Conservation (phyloP, 2,888 invertebrate species). For the Ennomos fuscantarius region DNA sequence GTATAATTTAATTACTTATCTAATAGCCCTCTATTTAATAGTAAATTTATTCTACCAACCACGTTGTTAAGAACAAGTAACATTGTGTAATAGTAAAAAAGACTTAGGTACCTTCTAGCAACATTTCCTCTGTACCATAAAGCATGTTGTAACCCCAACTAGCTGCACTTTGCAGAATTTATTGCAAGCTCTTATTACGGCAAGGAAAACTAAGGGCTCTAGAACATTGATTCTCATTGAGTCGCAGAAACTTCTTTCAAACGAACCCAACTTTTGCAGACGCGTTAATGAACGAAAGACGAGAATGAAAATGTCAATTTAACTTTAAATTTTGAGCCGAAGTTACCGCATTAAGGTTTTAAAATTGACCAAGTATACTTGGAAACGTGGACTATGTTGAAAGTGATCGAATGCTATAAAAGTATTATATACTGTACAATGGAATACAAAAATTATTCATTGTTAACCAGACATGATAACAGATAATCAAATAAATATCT, state of each 20-base stretch:
- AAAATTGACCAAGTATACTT: slow-evolving; percentile 15
- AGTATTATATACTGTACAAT: too few relatives aligned
- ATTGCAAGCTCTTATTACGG: slow-evolving; percentile 27
- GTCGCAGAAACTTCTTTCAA: slow-evolving; percentile 31
- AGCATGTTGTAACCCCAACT: slow-evolving; percentile 19
- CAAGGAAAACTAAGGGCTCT: slow-evolving; percentile 14
- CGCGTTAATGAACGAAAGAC: slow-evolving; percentile 39
- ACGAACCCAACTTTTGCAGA: slow-evolving; percentile 35
- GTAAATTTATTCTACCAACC: too few relatives aligned
- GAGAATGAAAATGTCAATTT: slow-evolving; percentile 35
- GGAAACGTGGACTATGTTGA: background rate
- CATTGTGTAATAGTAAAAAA: background rate
- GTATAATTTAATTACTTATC: too few relatives aligned
- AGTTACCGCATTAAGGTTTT: slow-evolving; percentile 14
- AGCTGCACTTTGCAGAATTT: slow-evolving; percentile 31
- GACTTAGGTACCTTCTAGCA: slow-evolving; percentile 2
- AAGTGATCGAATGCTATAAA: too few relatives aligned
- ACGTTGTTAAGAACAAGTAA: background rate
- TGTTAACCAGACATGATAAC: too few relatives aligned
- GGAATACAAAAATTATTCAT: too few relatives aligned
- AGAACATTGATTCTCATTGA: slow-evolving; percentile 41
- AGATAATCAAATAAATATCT: too few relatives aligned
- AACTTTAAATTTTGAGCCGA: slow-evolving; percentile 26
- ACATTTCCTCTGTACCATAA: slow-evolving; percentile 4
- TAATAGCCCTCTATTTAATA: too few relatives aligned